Percentiles rank a stretch among this genome's conserved stretches.
phyloP scores from a whole-genome alignment of 37 sponge, comb jelly and placozoan genomes.

The Halichondria panicea region DNA sequence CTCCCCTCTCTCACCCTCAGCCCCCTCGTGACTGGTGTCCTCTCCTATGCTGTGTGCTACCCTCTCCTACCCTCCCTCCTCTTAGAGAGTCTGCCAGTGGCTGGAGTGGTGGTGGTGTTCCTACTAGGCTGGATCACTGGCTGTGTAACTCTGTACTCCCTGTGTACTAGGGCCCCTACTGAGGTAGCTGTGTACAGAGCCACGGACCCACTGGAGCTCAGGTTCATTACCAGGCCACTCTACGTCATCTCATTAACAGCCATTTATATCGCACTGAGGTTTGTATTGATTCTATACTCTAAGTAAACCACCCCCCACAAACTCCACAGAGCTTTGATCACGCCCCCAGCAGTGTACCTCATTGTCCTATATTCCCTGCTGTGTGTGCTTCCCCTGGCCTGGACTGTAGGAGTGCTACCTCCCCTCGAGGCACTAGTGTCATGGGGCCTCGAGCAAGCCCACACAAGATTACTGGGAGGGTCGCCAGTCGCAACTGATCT shows the following conservation, averaged over 20 bases:
- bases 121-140: slow-evolving; percentile 49
- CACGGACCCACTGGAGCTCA: slow-evolving; percentile 31
- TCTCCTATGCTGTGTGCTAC: slow-evolving; percentile 27
- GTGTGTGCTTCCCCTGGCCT: slow-evolving; percentile 57
- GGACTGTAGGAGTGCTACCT: slow-evolving; percentile 60
- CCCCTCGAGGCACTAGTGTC: slow-evolving; percentile 60
- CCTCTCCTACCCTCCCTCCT: slow-evolving; percentile 25
- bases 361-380: slow-evolving; percentile 39
- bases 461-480: slow-evolving; percentile 58
- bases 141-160: slow-evolving; percentile 57
- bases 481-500: slow-evolving; percentile 65
- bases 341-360: slow-evolving; percentile 10
- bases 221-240: slow-evolving; percentile 38
- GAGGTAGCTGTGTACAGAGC: slow-evolving; percentile 56
- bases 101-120: slow-evolving; percentile 26
- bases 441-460: slow-evolving; percentile 59
- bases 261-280: slow-evolving; percentile 36
- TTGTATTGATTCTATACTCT: not conserved
- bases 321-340: not conserved
- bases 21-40: slow-evolving; percentile 36
- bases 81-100: slow-evolving; percentile 23
- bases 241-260: slow-evolving; percentile 27
- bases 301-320: not conserved
- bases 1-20: slow-evolving; percentile 8
- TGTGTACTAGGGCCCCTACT: slow-evolving; percentile 17